Evolutionary conservation across 2,888 invertebrate genomes (phyloP), one percentile per base, ranked within the genome.

Genomic region (Cheilosia urbana): DNA sequence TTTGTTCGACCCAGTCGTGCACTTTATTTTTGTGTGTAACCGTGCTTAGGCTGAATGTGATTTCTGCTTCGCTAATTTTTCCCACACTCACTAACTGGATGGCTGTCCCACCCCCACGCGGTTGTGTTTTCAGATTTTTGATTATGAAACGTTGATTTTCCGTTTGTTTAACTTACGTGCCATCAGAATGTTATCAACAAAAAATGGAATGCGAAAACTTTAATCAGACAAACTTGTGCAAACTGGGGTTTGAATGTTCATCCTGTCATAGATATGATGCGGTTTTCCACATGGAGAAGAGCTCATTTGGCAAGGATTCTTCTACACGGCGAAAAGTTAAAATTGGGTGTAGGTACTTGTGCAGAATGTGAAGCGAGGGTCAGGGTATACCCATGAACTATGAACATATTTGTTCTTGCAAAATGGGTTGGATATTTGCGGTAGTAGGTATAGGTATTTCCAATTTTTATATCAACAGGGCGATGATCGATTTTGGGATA

Each of bases 161-260:
- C 27, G 30, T 60, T 72, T 72, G 72, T 72, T 60, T 62, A 42
- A 34, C 34, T 55, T 53, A 42, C 55, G 63, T 24, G 55, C 58
- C 49, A 27, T 1, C 27, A 30, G 37, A 58, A 60, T 60, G 17
- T 7, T 47, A 51, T 40, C 17, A 49, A 19, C 51, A 60, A 68
- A 60, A 60, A 68, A 60, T 68, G 34, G 58, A 60, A 60, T 69
- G 45, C 24, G 15, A 62, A 45, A 68, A 77, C 53, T 68, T 69
- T 53, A 55, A 69, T 34, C 24, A 15, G 11, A 11, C 13, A 21
- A 75, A 75, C 27, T 75, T 75, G 27, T 13, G 9, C 45, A 73
- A 73, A 73, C 55, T 73, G 55, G 27, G 37, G 65, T 73, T 73
- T 63, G 55, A 73, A 47, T 55, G 47, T 63, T 53, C 53, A 51